Evolutionary conservation across 2,113 vertebrate species (phyloP).

Genomic region (Prietella phreatophila): DNA sequence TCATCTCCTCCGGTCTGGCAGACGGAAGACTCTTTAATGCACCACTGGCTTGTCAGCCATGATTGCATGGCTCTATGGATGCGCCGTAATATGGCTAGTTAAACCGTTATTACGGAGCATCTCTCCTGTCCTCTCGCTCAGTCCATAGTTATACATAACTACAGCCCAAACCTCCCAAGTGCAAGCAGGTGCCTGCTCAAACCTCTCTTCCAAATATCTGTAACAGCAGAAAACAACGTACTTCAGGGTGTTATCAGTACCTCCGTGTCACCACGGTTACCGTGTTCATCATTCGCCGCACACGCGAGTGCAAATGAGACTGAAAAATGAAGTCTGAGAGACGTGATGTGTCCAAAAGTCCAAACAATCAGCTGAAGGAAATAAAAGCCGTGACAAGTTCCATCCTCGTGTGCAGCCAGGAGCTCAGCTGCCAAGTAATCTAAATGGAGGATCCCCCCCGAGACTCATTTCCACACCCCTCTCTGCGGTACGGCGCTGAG

Average conservation of each 20-base stretch:
- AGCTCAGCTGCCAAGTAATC: not conserved
- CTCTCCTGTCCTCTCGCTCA: not conserved
- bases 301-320: not conserved
- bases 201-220: not conserved
- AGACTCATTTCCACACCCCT: not conserved
- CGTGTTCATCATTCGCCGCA: not conserved
- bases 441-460: not conserved
- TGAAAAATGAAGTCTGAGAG: not conserved
- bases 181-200: not conserved
- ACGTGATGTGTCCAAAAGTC: not conserved
- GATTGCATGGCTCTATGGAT: constrained; percentile 39
- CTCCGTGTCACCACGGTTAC: not conserved
- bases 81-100: constrained; percentile 25
- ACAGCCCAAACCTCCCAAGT: not conserved
- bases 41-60: constrained; percentile 40
- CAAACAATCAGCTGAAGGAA: not conserved
- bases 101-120: constrained; percentile 35
- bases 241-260: not conserved
- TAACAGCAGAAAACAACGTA: not conserved
- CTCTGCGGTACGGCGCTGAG: not conserved
- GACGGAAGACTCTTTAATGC: constrained; percentile 46
- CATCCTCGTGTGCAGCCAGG: not conserved
- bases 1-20: constrained; percentile 33
- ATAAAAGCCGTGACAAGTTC: not conserved
- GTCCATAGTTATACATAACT: constrained; percentile 10